Evolutionary conservation across 2,888 invertebrate genomes (phyloP).

Genomic region (Chloroclysta siterata): DNA sequence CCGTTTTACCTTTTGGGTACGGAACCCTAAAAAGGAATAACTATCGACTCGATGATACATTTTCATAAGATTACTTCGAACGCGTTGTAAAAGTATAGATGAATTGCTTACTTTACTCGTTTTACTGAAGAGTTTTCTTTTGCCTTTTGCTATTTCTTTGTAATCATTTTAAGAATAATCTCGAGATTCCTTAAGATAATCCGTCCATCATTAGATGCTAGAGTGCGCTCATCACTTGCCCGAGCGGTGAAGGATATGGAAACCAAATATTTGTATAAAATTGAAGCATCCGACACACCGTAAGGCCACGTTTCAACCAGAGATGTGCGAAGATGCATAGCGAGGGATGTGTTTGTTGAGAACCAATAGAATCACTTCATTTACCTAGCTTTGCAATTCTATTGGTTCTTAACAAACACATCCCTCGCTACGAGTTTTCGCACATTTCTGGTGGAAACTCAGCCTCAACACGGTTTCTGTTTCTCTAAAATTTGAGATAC

Average conservation of each 20-base stretch:
- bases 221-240: constrained; percentile 14
- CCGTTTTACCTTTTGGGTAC: too few relatives aligned
- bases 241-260: constrained; percentile 6
- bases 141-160: too few relatives aligned
- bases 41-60: constrained; percentile 16
- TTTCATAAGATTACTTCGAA: constrained; percentile 22
- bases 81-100: constrained; percentile 22
- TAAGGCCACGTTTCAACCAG: too few relatives aligned
- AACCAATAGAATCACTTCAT: too few relatives aligned
- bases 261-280: constrained; percentile 16
- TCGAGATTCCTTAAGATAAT: constrained; percentile 3
- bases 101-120: constrained; percentile 2
- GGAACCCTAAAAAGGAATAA: constrained; percentile 12
- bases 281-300: constrained; percentile 5
- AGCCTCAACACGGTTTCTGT: constrained; percentile 7
- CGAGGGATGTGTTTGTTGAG: too few relatives aligned
- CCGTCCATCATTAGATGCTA: constrained; percentile 16
- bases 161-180: neutral
- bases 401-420: too few relatives aligned
- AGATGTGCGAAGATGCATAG: too few relatives aligned
- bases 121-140: constrained; percentile 1
- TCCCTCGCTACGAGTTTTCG: too few relatives aligned
- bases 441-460: too few relatives aligned
- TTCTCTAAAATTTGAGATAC: neutral
- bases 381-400: too few relatives aligned